A percentile compares a stretch with the other conserved stretches of the same genome.
Evolutionary conservation across 2,888 invertebrate genomes (phyloP).

Genomic region (Phaedon cochleariae): DNA sequence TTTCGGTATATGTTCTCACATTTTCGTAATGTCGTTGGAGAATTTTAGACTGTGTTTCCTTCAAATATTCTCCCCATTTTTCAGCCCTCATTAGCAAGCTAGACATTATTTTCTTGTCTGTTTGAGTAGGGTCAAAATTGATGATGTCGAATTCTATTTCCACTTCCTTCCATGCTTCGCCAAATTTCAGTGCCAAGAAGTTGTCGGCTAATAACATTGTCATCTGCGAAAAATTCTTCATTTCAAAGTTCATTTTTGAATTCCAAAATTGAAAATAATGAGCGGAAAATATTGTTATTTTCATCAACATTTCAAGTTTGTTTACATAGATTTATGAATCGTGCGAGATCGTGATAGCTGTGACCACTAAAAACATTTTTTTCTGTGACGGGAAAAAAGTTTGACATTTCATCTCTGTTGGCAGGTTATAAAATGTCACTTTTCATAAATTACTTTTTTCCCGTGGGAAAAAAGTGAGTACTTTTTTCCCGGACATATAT

Average conservation of each 20-base stretch:
- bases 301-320: too few relatives aligned
- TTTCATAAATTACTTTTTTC: too few relatives aligned
- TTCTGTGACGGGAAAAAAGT: too few relatives aligned
- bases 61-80: conserved; percentile 56
- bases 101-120: conserved; percentile 57
- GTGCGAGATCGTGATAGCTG: too few relatives aligned
- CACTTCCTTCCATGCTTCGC: conserved; percentile 63
- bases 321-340: too few relatives aligned
- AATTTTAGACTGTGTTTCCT: conserved; percentile 55
- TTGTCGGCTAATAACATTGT: conserved; percentile 61
- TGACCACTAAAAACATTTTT: too few relatives aligned
- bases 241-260: neutral
- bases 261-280: too few relatives aligned
- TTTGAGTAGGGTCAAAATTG: conserved; percentile 55
- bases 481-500: too few relatives aligned
- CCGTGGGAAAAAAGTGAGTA: too few relatives aligned
- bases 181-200: conserved; percentile 61
- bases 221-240: conserved; percentile 49
- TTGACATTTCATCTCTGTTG: too few relatives aligned
- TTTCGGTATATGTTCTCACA: conserved; percentile 31
- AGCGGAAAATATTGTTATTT: too few relatives aligned
- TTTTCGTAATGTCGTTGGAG: conserved; percentile 46
- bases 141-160: conserved; percentile 54
- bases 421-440: too few relatives aligned
- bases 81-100: conserved; percentile 56